Evolutionary conservation across 2,113 vertebrate species (phyloP), one percentile per base, ranked within the genome.

Genomic region (Phoxinus phoxinus): DNA sequence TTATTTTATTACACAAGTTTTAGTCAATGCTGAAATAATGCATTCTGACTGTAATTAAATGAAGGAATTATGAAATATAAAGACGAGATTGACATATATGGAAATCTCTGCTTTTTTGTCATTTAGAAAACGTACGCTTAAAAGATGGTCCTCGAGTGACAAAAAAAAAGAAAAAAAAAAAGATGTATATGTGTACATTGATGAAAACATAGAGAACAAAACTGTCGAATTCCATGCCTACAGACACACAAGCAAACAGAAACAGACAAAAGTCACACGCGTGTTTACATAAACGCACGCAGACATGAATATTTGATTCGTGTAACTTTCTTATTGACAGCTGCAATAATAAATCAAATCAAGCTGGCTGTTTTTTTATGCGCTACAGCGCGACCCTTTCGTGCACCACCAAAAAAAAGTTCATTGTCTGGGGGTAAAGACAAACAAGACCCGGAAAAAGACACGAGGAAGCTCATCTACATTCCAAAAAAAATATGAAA

Each of bases 371-470:
- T 63, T 21, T 59, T 69, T 53, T 23, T 21, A 30, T 53, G 4
- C 21, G 58, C 44, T 67, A 32, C 74, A 89, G 86, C 84, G 85
- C 82, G 81, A 90, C 86, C 85, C 86, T 90, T 85, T 90, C 59
- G 30, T 56, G 69, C 74, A 27, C 32, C 53, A 37, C 63, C 61
- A 73, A 58, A 87, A 32, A 32, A 72, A 83, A 81, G 21, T 73
- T 56, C 69, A 37, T 44, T 87, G 82, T 84, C 32, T 79, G 35
- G 32, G 37, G 13, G 63, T 51, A 76, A 83, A 85, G 37, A 75
- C 32, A 81, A 86, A 90, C 87, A 88, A 89, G 88, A 90, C 88
- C 80, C 58, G 79, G 88, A 92, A 92, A 85, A 90, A 86, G 21
- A 82, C 25, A 44, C 23, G 69, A 86, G 90, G 82, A 88, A 71